These are phyloP conservation scores for Athripsodes cinereus DNA, from an alignment of 2,888 invertebrate species.

Conservation along the genomic window DNA sequence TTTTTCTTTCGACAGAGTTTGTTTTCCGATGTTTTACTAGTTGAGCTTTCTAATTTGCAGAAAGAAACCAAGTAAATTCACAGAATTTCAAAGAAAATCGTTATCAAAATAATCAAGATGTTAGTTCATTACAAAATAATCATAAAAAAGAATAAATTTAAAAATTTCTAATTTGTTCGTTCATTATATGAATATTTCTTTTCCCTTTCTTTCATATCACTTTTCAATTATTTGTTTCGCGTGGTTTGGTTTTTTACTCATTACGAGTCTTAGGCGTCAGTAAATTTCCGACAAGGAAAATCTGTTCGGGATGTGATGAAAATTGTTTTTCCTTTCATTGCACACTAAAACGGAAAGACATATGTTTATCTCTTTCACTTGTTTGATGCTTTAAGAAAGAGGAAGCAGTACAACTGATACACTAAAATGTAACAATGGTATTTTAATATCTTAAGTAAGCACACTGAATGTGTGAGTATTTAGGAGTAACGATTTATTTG, in stretches of 20 bases:
- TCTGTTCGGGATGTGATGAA: not conserved
- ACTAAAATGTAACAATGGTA: too few relatives aligned
- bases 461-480: not conserved
- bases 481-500: not conserved
- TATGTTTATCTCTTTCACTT: not conserved
- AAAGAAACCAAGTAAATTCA: not conserved
- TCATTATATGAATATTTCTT: too few relatives aligned
- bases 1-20: not conserved
- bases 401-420: too few relatives aligned
- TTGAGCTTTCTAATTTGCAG: not conserved
- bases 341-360: not conserved
- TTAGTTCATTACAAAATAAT: too few relatives aligned
- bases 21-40: conserved; percentile 2
- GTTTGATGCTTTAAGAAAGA: not conserved
- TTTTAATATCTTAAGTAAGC: too few relatives aligned
- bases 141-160: too few relatives aligned
- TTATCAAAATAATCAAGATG: too few relatives aligned
- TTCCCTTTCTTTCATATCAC: too few relatives aligned
- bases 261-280: not conserved
- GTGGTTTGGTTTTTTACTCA: not conserved
- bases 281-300: not conserved
- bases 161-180: too few relatives aligned
- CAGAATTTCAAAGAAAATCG: too few relatives aligned
- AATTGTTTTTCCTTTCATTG: not conserved
- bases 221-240: too few relatives aligned